These are phyloP conservation scores for Ispidina picta DNA, from an alignment of 2,797 vertebrate genomes.

Conservation along the genomic window DNA sequence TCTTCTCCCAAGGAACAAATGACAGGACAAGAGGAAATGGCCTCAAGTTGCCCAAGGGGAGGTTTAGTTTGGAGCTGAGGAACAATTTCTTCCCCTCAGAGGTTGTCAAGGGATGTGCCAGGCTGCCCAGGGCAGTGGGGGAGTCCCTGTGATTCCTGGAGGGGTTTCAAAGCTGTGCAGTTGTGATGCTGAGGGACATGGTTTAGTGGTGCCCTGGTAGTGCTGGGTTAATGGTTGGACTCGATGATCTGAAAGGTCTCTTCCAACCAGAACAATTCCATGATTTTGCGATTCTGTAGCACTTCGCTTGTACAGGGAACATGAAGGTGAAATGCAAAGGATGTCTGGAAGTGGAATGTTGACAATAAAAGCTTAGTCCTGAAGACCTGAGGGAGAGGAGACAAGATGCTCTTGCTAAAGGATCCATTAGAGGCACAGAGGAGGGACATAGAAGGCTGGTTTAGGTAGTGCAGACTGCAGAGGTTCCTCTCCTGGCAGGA, in stretches of 20 bases:
- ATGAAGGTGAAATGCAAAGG: background rate
- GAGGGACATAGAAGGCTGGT: background rate
- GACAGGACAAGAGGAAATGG: background rate
- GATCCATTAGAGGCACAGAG: background rate
- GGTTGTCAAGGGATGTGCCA: background rate
- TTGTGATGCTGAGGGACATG: background rate
- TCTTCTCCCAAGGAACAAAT: background rate
- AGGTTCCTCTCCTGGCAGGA: background rate
- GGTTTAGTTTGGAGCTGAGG: background rate
- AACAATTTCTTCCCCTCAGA: background rate
- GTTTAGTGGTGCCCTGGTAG: too few species aligned
- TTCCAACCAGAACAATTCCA: background rate
- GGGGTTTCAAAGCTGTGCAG: background rate
- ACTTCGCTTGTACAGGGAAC: background rate
- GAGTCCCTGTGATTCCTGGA: background rate
- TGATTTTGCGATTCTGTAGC: background rate
- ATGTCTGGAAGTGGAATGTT: background rate
- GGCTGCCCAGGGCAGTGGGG: background rate
- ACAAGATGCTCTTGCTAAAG: background rate
- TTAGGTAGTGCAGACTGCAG: background rate
- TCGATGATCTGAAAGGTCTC: background rate
- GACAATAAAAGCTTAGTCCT: background rate
- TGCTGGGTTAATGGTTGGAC: too few species aligned
- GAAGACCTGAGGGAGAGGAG: background rate
- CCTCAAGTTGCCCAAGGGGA: background rate